These are phyloP conservation scores for Drosophila neutralis DNA, from an alignment of 2,888 invertebrate genomes.

Conservation along the genomic window DNA sequence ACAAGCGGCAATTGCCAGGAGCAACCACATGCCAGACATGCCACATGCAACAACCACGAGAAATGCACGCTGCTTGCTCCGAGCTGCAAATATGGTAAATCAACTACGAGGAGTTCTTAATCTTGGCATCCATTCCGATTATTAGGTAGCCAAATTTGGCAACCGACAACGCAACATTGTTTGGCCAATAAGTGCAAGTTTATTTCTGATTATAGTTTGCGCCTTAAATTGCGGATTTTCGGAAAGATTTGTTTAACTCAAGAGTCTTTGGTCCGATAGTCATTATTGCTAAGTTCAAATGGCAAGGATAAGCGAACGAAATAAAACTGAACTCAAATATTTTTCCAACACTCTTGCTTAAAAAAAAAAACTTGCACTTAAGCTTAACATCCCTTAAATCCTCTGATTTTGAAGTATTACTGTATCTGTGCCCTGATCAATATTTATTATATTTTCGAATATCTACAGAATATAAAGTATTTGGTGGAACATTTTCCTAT, in stretches of 20 bases:
- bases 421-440: not conserved
- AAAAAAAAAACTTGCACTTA: not conserved
- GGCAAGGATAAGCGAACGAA: not conserved
- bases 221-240: not conserved
- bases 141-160: conserved; percentile 22
- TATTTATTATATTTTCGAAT: too few species aligned
- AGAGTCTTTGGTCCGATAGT: not conserved
- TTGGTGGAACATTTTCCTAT: not conserved
- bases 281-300: not conserved
- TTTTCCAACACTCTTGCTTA: not conserved
- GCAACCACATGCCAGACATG: conserved; percentile 5
- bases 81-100: conserved; percentile 29
- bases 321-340: not conserved
- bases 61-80: conserved; percentile 21
- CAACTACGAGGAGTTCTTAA: conserved; percentile 16
- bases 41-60: conserved; percentile 29
- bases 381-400: not conserved
- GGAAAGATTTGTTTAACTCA: not conserved
- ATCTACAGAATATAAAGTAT: too few species aligned
- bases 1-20: conserved; percentile 30
- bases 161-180: not conserved
- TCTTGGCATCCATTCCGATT: conserved; percentile 11
- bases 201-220: not conserved
- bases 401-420: not conserved
- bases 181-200: not conserved